phyloP scores from a whole-genome alignment of 2,113 vertebrate species.

The Nesoenas mayeri region DNA sequence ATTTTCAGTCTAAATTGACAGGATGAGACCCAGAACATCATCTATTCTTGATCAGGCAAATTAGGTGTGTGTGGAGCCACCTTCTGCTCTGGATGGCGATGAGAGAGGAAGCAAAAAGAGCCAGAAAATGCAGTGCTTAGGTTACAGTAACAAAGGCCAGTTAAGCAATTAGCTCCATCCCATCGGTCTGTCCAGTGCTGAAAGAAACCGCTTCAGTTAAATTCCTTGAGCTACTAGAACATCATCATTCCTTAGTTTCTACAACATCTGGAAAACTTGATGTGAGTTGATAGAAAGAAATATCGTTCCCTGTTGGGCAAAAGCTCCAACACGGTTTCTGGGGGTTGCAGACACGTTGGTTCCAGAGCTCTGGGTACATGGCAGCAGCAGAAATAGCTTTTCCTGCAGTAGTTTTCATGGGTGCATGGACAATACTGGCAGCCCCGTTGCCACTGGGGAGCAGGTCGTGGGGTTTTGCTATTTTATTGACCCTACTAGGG shows the following conservation, averaged over 20 bases:
- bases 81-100: background rate
- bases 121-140: background rate
- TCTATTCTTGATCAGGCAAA: background rate
- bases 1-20: background rate
- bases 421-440: fast-evolving
- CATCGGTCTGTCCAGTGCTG: background rate
- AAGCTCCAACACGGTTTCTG: background rate
- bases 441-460: background rate
- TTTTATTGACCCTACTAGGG: background rate
- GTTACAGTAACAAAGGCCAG: background rate
- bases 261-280: background rate
- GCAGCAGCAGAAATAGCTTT: background rate
- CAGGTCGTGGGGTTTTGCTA: background rate
- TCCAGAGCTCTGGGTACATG: background rate
- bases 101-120: background rate
- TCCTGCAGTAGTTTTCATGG: background rate
- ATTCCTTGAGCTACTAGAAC: background rate
- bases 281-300: background rate
- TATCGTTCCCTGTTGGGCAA: background rate
- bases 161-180: background rate
- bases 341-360: fast-evolving
- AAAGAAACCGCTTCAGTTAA: background rate
- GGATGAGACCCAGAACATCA: background rate
- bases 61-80: background rate
- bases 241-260: background rate